phyloP scores from a whole-genome alignment of 2,797 vertebrate genomes.

The Halcyon leucocephala region DNA sequence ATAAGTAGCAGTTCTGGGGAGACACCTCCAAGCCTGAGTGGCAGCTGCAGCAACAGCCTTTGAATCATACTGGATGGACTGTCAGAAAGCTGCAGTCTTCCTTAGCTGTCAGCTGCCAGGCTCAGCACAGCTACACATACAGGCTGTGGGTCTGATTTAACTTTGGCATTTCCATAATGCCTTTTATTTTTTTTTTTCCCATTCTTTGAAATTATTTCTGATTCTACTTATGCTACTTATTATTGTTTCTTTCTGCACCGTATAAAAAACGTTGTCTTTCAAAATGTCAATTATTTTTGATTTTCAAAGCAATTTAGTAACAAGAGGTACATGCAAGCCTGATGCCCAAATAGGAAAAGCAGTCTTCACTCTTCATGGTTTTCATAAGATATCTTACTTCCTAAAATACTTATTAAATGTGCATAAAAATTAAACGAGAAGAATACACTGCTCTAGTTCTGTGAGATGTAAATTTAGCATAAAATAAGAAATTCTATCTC shows the following conservation, averaged over 20 bases:
- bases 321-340: not conserved
- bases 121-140: not conserved
- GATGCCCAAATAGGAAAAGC: not conserved
- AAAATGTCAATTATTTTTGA: conserved; percentile 45
- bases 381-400: not conserved
- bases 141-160: not conserved
- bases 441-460: not conserved
- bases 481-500: not conserved
- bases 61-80: not conserved
- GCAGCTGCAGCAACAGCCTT: not conserved
- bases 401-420: conserved; percentile 14
- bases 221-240: not conserved
- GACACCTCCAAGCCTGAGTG: not conserved
- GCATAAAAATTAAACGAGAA: conserved; percentile 2
- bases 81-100: not conserved
- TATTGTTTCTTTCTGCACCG: not conserved
- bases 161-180: not conserved
- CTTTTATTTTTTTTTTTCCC: not conserved
- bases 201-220: not conserved
- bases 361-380: not conserved
- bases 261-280: not conserved
- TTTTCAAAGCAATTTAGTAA: conserved; percentile 40
- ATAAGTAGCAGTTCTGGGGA: not conserved
- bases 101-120: not conserved
- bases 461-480: not conserved